Conservation (phyloP, 2,888 invertebrate genomes). For the Ellobium chinense region DNA sequence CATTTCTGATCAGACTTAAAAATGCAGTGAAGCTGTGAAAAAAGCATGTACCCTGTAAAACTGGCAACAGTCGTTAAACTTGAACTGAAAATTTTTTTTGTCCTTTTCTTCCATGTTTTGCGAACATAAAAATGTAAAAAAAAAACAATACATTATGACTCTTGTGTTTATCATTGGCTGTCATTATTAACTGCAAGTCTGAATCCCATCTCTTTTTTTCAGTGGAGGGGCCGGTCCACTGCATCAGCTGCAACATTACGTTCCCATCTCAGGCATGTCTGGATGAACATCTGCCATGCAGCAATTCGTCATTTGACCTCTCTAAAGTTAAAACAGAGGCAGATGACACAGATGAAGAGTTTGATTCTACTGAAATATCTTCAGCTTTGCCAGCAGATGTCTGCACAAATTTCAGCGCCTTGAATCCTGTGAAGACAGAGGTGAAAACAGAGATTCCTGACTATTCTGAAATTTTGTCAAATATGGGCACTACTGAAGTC, state of each 20-base stretch:
- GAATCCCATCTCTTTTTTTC: no score
- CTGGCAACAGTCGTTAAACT: no score
- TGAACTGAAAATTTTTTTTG: no score
- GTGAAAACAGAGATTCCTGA: slow-evolving; percentile 1
- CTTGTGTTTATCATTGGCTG: no score
- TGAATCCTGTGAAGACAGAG: neutral
- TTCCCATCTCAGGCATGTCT: slow-evolving; percentile 6
- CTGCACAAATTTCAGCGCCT: neutral
- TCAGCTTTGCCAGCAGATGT: neutral
- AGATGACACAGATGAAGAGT: neutral
- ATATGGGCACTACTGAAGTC: neutral
- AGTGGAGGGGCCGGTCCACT: slow-evolving; percentile 5
- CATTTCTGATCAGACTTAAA: no score
- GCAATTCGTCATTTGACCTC: neutral
- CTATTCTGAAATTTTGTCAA: neutral
- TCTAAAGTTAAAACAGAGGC: slow-evolving; percentile 12
- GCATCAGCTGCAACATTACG: neutral
- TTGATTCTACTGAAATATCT: neutral
- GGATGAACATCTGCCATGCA: neutral
- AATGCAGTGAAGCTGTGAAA: no score
- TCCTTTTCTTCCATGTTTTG: no score
- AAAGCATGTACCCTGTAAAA: no score
- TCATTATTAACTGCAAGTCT: no score
- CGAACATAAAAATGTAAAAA: no score
- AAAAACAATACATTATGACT: no score